Base-by-base conservation (phyloP, 1,140 invertebrate genomes). In the Drosophila ercepeae region DNA sequence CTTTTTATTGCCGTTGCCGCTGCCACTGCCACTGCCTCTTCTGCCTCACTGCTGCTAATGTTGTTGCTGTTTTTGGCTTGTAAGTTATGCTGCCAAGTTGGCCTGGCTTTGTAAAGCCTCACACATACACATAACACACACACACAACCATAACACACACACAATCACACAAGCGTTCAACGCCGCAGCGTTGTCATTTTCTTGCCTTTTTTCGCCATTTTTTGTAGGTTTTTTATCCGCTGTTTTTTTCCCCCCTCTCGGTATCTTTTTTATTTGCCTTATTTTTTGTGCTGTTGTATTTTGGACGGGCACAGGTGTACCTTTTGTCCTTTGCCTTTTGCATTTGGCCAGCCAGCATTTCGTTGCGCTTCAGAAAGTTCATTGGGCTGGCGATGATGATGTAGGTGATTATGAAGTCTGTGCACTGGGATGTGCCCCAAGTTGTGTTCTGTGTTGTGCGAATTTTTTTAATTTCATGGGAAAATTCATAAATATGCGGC, bases 341-440 rank as follows among this genome's bases (percentile, higher is more conserved):
- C 48, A 70, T 78, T 69, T 74, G 71, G 78, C 63, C 60, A 78
- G 78, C 63, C 55, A 84, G 71, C 81, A 55, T 86, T 88, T 86
- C 76, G 82, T 81, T 86, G 81, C 81, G 82, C 82, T 86, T 86
- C 81, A 86, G 58, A 88, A 81, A 86, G 81, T 86, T 86, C 81
- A 86, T 76, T 86, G 81, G 82, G 81, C 72, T 16, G 19, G 4
- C 8, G 8, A 25, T 18, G 27, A 44, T 50, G 19, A 67, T 65
- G 39, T 42, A 16, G 39, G 16, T 42, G 48, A 68, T 67, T 41
- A 42, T 67, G 34, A 50, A 54, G 32, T 58, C 27, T 53, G 36
- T 55, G 50, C 57, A 34, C 74, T 55, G 60, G 14, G 13, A 55
- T 49, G 36, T 49, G 67, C 67, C 68, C 16, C 48, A 29, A 73